phyloP scores from a whole-genome alignment of 2,113 vertebrate genomes.

The Vulpes vulpes region DNA sequence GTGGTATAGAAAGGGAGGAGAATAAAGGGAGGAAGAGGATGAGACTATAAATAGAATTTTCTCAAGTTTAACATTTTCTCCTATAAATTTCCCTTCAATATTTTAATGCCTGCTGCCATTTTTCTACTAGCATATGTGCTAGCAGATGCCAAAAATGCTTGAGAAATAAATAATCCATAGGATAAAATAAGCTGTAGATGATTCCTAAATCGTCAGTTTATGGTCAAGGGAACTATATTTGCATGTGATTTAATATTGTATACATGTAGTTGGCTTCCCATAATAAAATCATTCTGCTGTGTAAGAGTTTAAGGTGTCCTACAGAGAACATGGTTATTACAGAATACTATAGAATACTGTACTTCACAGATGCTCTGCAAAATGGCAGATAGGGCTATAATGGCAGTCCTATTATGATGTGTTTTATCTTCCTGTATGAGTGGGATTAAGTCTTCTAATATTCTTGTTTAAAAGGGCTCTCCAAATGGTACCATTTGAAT shows the following conservation, averaged over 20 bases:
- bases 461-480: neutral
- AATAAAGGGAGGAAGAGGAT: neutral
- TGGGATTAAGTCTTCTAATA: neutral
- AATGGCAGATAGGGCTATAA: neutral
- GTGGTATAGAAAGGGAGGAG: neutral
- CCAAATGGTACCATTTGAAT: neutral
- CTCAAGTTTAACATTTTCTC: constrained; percentile 36
- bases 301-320: neutral
- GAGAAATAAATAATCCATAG: neutral
- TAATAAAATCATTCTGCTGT: neutral
- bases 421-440: neutral
- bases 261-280: neutral
- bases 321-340: neutral
- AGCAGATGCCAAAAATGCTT: neutral
- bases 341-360: neutral
- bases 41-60: neutral
- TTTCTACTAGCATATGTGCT: neutral
- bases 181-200: neutral
- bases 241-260: neutral
- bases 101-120: neutral
- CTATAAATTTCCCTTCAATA: neutral
- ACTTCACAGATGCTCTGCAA: neutral
- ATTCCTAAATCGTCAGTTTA: neutral
- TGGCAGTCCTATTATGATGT: neutral
- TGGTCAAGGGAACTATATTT: neutral